These are phyloP conservation scores for Clarias platycephalus DNA, from an alignment of 2,797 vertebrate species.

Conservation along the genomic window DNA sequence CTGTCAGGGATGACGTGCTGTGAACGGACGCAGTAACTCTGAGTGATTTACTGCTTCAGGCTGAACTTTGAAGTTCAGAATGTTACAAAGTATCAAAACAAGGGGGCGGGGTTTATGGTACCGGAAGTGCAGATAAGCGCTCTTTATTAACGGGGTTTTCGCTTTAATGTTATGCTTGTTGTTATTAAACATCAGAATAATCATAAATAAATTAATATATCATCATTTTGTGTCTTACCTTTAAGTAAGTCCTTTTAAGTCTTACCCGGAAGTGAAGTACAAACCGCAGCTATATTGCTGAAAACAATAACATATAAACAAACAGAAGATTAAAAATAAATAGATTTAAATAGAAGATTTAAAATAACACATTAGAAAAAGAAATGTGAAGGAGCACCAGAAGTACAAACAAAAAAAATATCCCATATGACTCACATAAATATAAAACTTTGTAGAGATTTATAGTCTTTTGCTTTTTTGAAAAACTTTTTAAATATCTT, in stretches of 20 bases:
- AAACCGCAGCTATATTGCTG: neutral
- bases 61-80: neutral
- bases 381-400: too few relatives aligned
- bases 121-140: neutral
- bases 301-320: too few relatives aligned
- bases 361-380: too few relatives aligned
- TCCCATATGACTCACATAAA: too few relatives aligned
- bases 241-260: too few relatives aligned
- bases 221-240: neutral
- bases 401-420: too few relatives aligned
- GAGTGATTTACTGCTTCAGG: too few relatives aligned
- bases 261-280: conserved; percentile 21
- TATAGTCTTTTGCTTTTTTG: too few relatives aligned
- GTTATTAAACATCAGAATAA: neutral
- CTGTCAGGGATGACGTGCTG: neutral
- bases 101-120: neutral
- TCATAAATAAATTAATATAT: neutral
- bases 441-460: too few relatives aligned
- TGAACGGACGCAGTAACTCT: neutral
- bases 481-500: too few relatives aligned
- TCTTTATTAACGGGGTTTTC: neutral
- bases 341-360: too few relatives aligned
- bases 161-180: neutral
- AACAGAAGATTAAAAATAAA: too few relatives aligned
- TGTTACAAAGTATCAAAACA: neutral